A percentile compares a stretch with the other conserved stretches of the same genome.
These are phyloP conservation scores for Microcebus ravelobensis DNA, from an alignment of 2,113 vertebrate genomes.

Conservation along the genomic window DNA sequence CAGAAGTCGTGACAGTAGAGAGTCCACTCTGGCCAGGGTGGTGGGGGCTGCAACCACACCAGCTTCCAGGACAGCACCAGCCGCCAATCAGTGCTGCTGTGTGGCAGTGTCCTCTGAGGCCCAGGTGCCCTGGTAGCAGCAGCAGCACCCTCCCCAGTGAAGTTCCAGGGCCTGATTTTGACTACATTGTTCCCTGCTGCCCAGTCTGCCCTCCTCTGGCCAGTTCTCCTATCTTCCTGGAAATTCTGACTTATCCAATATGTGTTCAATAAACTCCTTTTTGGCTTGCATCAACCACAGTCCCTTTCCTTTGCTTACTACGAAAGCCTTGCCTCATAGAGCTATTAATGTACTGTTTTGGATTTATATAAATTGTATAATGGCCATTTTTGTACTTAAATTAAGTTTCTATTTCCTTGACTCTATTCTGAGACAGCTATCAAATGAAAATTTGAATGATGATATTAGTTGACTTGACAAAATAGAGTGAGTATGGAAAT, in stretches of 20 bases:
- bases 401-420: background rate
- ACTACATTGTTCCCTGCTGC: background rate
- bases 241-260: background rate
- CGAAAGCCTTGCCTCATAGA: background rate
- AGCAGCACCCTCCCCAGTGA: no score
- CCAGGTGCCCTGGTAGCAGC: rapidly evolving
- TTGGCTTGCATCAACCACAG: background rate
- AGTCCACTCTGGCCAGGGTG: background rate
- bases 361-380: background rate
- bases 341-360: background rate
- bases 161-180: background rate
- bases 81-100: no score
- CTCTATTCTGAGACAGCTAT: background rate
- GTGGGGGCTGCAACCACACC: background rate
- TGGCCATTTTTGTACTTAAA: background rate
- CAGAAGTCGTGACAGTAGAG: background rate
- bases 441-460: background rate
- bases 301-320: background rate
- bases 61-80: background rate
- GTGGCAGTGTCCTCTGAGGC: background rate
- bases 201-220: no score
- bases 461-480: background rate
- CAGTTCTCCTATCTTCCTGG: background rate
- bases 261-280: background rate
- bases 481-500: background rate